Evolutionary conservation across 2,888 invertebrate species (phyloP), one percentile per base, ranked within the genome.

Genomic region (Melanotus villosus): DNA sequence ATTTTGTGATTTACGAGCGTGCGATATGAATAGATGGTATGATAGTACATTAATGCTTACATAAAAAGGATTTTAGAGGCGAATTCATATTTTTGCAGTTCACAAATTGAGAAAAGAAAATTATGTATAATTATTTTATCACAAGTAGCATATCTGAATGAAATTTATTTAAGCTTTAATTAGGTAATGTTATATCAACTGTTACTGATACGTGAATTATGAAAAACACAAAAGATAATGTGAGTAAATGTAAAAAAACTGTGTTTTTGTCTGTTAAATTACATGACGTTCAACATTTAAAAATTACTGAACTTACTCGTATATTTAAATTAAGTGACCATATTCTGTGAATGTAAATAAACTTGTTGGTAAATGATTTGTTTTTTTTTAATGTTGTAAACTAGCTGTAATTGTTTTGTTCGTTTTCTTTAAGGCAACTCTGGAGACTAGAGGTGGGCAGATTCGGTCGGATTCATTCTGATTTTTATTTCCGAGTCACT

Each of bases 261-360:
- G 52, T 52, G 32, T 52, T 52, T n/a, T 26, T 32, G 18, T 52
- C 32, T 52, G 21, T 26, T 21, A 21, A 26, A 16, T 32, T 52
- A 52, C 12, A 52, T 26, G 18, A 52, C 32, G 52, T 52, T 52
- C 14, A 32, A 32, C 32, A 52, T 52, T 52, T 52, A 52, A 32
- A n/a, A n/a, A 32, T 52, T 52, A 32, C 23, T 52, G 32, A 52
- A 32, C 23, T 52, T 52, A 16, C 18, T 32, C 32, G 32, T 52
- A n/a, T n/a, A 52, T 52, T 30, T 52, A 45, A 45, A 23, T 23
- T 47, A 52, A 52, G 52, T 30, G 32, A 52, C 30, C 32, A 52
- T 52, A 52, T 18, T 56, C 56, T 56, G 38, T 56, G 38, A 56
- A 56, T 56, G 56, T 56, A 56, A 56, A 56, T 56, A 56, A 56